These are phyloP conservation scores for Hirudinaria manillensis DNA, from an alignment of 2,888 invertebrate species.

Conservation along the genomic window DNA sequence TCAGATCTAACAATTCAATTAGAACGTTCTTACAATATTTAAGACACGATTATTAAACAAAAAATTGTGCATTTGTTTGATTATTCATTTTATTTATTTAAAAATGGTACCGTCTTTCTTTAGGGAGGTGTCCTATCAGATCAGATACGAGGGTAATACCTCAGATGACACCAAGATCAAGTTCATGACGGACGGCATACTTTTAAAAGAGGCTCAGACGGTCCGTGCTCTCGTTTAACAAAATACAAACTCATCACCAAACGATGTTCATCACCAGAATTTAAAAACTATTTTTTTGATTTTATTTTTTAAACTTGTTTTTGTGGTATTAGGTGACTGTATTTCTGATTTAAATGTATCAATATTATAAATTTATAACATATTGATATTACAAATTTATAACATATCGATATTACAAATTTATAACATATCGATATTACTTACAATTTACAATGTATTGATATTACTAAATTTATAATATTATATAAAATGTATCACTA, in stretches of 20 bases:
- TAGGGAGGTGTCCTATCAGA: conserved; percentile 58
- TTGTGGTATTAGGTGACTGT: neutral
- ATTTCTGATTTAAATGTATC: neutral
- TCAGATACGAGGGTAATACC: conserved; percentile 89
- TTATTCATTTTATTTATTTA: no score
- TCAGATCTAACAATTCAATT: neutral
- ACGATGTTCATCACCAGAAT: neutral
- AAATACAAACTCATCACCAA: neutral
- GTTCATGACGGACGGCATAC: conserved; percentile 96
- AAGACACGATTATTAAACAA: no score
- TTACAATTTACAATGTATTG: neutral
- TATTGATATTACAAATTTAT: neutral
- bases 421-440: neutral
- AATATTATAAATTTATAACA: neutral
- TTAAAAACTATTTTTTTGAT: no score
- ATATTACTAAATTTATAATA: no score
- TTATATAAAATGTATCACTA: no score
- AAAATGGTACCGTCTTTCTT: no score
- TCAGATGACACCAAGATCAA: conserved; percentile 83
- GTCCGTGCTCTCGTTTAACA: conserved; percentile 44
- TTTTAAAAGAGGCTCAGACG: conserved; percentile 81
- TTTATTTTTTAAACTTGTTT: no score
- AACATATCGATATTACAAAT: neutral
- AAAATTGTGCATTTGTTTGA: no score
- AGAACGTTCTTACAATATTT: no score